These are phyloP conservation scores for Fabriciana adippe DNA, from an alignment of 2,888 invertebrate species.

Conservation along the genomic window DNA sequence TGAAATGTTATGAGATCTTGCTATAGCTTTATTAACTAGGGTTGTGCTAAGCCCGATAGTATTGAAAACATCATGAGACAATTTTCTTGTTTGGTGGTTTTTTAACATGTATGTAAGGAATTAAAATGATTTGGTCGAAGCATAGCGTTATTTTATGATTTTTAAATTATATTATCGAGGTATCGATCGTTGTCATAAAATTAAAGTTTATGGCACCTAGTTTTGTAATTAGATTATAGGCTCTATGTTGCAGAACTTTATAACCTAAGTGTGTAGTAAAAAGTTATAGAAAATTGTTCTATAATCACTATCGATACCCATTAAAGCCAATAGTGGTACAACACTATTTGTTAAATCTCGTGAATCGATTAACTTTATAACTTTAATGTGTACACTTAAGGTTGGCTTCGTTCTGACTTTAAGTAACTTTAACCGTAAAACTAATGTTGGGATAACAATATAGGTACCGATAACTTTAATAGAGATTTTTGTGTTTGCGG, in stretches of 20 bases:
- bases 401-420: slow-evolving; percentile 18
- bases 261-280: not conserved
- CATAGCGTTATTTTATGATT: too few species aligned
- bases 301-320: slow-evolving; percentile 21
- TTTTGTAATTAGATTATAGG: slow-evolving; percentile 14
- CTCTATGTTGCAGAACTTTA: not conserved
- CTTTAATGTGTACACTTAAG: slow-evolving; percentile 20
- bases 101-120: too few species aligned
- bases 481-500: not conserved
- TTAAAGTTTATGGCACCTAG: slow-evolving; percentile 13
- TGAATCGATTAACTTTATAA: slow-evolving; percentile 16
- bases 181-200: slow-evolving; percentile 13
- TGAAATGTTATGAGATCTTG: slow-evolving; percentile 55
- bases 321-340: slow-evolving; percentile 14
- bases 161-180: slow-evolving; percentile 3
- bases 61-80: slow-evolving; percentile 29
- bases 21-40: slow-evolving; percentile 64
- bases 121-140: too few species aligned
- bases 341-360: slow-evolving; percentile 22
- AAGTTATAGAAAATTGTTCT: slow-evolving; percentile 10
- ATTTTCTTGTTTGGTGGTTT: slow-evolving; percentile 43
- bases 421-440: slow-evolving; percentile 9
- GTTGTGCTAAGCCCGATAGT: slow-evolving; percentile 18
- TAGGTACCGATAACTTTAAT: slow-evolving; percentile 3
- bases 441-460: slow-evolving; percentile 6